Percentiles rank a stretch among this genome's conserved stretches.
phyloP scores from a whole-genome alignment of 2,113 vertebrate species.

The Pampusana beccarii region DNA sequence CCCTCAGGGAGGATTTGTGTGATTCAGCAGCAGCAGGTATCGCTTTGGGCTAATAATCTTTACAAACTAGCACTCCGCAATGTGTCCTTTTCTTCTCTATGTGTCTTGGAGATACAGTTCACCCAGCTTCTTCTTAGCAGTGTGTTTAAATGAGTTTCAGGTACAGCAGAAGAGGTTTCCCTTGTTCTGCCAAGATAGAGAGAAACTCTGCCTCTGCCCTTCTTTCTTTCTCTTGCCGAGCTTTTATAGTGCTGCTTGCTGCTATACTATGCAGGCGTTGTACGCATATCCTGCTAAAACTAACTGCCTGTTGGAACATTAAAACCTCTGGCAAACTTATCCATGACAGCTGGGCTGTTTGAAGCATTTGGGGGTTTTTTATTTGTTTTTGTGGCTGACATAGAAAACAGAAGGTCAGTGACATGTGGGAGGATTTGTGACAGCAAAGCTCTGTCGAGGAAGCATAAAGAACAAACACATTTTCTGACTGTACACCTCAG shows the following conservation, averaged over 20 bases:
- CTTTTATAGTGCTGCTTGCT: background rate
- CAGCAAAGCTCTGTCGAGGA: background rate
- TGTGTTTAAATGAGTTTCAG: background rate
- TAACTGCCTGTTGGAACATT: background rate
- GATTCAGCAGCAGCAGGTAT: conserved; percentile 3
- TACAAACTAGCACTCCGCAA: background rate
- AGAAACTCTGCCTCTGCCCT: background rate
- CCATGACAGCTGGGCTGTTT: background rate
- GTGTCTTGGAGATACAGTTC: background rate
- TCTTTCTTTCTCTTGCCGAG: background rate
- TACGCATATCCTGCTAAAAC: background rate
- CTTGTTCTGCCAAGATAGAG: background rate
- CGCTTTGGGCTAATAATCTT: background rate
- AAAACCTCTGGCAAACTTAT: background rate
- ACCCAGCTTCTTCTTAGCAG: background rate
- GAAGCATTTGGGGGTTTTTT: background rate
- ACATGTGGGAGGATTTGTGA: background rate
- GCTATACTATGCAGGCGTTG: background rate
- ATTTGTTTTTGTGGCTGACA: background rate
- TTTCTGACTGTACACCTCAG: background rate
- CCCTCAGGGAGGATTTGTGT: background rate
- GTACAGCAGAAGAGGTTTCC: background rate
- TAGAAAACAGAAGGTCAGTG: background rate
- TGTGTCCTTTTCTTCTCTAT: background rate
- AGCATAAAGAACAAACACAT: fast-evolving